A percentile compares a stretch with the other conserved stretches of the same genome.
phyloP scores from a whole-genome alignment of 1,140 invertebrate genomes.

The Akabosia matsudoensis region DNA sequence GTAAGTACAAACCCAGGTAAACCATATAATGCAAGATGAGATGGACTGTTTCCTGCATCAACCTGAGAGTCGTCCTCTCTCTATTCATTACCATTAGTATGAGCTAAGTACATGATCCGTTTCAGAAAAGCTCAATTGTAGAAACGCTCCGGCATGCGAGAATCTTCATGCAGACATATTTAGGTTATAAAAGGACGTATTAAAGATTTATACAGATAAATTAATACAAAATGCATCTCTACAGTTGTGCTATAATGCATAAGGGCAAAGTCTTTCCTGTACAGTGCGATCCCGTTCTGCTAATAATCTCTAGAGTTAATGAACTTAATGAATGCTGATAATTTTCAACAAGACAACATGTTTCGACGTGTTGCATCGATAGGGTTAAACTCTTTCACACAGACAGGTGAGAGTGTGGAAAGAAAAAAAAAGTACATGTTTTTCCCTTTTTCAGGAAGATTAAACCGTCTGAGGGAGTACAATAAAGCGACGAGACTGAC shows the following conservation, averaged over 20 bases:
- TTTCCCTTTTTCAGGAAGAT: constrained; percentile 19
- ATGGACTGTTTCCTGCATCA: background rate
- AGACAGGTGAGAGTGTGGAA: background rate
- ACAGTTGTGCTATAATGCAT: background rate
- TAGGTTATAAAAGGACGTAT: too few relatives aligned
- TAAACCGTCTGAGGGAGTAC: background rate
- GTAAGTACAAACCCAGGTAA: background rate
- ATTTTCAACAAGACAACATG: background rate
- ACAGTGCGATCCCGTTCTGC: background rate
- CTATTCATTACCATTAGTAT: too few relatives aligned
- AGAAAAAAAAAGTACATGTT: background rate
- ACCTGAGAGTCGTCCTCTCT: too few relatives aligned
- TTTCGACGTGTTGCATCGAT: background rate
- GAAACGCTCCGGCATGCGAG: too few relatives aligned
- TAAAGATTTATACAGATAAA: too few relatives aligned
- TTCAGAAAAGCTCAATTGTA: too few relatives aligned
- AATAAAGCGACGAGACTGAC: constrained; percentile 17
- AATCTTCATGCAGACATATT: too few relatives aligned
- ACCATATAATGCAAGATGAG: background rate
- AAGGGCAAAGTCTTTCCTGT: background rate
- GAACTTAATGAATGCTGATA: constrained; percentile 11
- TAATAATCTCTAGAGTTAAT: constrained; percentile 18
- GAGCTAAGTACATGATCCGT: too few relatives aligned
- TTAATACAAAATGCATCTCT: too few relatives aligned
- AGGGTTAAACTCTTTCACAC: too few relatives aligned